Evolutionary conservation across 2,113 vertebrate genomes (phyloP).

Genomic region (Gasterosteus aculeatus): DNA sequence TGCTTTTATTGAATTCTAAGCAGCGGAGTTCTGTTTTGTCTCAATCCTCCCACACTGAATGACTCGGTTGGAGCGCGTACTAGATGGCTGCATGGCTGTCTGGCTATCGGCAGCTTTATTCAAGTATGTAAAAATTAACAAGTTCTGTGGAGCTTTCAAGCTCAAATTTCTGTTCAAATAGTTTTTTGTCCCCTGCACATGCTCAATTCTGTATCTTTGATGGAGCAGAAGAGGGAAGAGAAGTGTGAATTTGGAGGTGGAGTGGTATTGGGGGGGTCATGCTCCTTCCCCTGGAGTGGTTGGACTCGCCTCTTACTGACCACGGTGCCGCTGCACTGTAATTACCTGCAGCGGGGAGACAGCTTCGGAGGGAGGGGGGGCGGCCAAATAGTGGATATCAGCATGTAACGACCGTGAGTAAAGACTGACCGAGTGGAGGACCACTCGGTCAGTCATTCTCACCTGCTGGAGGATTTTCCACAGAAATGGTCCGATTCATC

Average conservation of each 20-base stretch:
- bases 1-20: slow-evolving; percentile 56
- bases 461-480: slow-evolving; percentile 28
- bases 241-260: slow-evolving; percentile 18
- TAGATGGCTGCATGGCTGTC: slow-evolving; percentile 28
- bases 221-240: slow-evolving; percentile 15
- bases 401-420: slow-evolving; percentile 19
- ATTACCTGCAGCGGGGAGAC: slow-evolving; percentile 66
- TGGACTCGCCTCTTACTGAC: slow-evolving; percentile 55
- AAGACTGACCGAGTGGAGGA: slow-evolving; percentile 52
- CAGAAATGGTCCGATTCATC: slow-evolving; percentile 31
- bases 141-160: slow-evolving; percentile 26
- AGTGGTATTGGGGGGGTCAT: slow-evolving; percentile 64
- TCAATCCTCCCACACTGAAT: slow-evolving; percentile 38
- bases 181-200: slow-evolving; percentile 20
- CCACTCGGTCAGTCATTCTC: slow-evolving; percentile 34
- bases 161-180: slow-evolving; percentile 39
- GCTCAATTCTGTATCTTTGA: slow-evolving; percentile 35
- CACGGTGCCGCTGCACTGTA: slow-evolving; percentile 55
- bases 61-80: slow-evolving; percentile 35
- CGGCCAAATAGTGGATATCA: slow-evolving; percentile 32
- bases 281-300: slow-evolving; percentile 61
- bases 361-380: slow-evolving; percentile 37
- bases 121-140: slow-evolving; percentile 37
- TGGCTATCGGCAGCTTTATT: slow-evolving; percentile 43
- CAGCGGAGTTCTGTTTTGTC: slow-evolving; percentile 56